Evolutionary conservation across 2,888 invertebrate species (phyloP).

Genomic region (Epinotia bilunana): DNA sequence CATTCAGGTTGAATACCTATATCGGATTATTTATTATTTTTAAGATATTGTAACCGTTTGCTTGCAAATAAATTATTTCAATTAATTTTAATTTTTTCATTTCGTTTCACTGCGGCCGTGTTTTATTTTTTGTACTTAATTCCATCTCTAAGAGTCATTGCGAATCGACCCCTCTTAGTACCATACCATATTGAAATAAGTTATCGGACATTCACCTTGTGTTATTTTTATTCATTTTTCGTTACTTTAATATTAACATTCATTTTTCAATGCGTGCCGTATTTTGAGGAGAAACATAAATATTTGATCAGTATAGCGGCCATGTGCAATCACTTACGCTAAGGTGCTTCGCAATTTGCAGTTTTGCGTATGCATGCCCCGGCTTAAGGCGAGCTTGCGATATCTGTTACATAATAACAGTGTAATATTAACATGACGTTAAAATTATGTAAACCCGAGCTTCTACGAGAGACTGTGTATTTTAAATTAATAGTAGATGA

Average conservation of each 20-base stretch:
- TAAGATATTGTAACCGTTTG: too few species aligned
- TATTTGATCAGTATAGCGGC: background rate
- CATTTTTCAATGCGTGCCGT: background rate
- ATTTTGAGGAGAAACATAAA: background rate
- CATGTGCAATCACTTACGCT: background rate
- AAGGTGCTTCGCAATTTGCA: constrained; percentile 23
- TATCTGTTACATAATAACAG: constrained; percentile 24
- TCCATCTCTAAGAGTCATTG: background rate
- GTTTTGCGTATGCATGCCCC: constrained; percentile 22
- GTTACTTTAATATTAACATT: background rate
- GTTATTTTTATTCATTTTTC: background rate
- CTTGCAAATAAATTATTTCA: too few species aligned
- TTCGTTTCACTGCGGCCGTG: too few species aligned
- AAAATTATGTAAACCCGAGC: constrained; percentile 23
- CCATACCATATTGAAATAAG: background rate
- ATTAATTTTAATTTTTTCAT: too few species aligned
- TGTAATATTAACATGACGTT: constrained; percentile 24
- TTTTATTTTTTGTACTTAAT: too few species aligned
- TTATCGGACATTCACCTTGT: background rate
- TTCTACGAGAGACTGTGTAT: constrained; percentile 12
- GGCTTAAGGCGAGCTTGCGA: constrained; percentile 23
- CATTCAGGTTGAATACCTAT: too few species aligned
- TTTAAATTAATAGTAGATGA: constrained; percentile 18
- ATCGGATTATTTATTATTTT: too few species aligned
- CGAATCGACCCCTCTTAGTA: background rate